phyloP scores from a whole-genome alignment of 2,113 vertebrate genomes.

The Lates calcarifer region DNA sequence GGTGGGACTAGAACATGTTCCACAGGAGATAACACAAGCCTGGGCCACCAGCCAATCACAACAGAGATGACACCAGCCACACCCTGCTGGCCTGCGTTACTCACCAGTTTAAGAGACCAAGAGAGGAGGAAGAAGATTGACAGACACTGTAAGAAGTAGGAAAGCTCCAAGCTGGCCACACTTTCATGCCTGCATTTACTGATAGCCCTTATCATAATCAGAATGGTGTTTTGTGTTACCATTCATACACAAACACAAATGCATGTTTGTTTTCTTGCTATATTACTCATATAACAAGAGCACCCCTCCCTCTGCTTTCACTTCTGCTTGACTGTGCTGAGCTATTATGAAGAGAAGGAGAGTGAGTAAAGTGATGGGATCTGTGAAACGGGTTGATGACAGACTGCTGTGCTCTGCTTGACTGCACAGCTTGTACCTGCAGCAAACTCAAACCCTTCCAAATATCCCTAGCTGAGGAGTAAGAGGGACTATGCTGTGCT shows the following conservation, averaged over 20 bases:
- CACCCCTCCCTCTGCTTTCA: slow-evolving; percentile 21
- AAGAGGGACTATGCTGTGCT: slow-evolving; percentile 48
- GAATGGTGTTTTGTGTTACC: slow-evolving; percentile 37
- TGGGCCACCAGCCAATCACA: slow-evolving; percentile 81
- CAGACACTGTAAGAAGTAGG: slow-evolving; percentile 44
- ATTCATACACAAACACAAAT: slow-evolving; percentile 47
- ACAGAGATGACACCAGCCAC: slow-evolving; percentile 71
- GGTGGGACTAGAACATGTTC: slow-evolving; percentile 88
- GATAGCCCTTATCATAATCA: slow-evolving; percentile 69
- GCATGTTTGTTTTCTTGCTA: slow-evolving; percentile 37
- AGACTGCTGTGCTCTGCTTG: slow-evolving; percentile 69
- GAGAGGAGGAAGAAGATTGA: slow-evolving; percentile 62
- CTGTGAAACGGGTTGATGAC: slow-evolving; percentile 52
- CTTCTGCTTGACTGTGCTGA: slow-evolving; percentile 48
- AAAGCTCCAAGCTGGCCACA: slow-evolving; percentile 22
- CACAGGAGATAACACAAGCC: slow-evolving; percentile 87
- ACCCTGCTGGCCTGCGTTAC: slow-evolving; percentile 65
- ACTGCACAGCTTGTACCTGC: slow-evolving; percentile 72
- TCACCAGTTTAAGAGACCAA: slow-evolving; percentile 39
- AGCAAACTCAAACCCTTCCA: slow-evolving; percentile 63
- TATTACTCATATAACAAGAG: slow-evolving; percentile 32
- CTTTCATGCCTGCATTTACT: slow-evolving; percentile 42
- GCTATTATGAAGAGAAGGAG: slow-evolving; percentile 47
- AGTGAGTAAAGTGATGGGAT: slow-evolving; percentile 49
- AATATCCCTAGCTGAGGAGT: slow-evolving; percentile 50